phyloP scores from a whole-genome alignment of 92 coral and sea anemone species.

The Zoanthus sansibaricus region DNA sequence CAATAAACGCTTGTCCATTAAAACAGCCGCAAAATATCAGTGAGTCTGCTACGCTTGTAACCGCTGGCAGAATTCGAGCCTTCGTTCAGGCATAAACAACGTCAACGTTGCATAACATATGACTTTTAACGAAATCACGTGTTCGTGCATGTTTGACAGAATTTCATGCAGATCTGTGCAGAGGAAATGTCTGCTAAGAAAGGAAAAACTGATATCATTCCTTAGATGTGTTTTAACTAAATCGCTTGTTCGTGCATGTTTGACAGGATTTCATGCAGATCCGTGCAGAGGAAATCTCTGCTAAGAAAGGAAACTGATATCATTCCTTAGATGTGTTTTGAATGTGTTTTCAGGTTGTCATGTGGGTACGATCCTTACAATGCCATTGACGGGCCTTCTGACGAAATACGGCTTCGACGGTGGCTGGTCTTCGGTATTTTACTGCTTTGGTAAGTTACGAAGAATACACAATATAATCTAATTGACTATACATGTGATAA shows the following conservation, averaged over 20 bases:
- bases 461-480: neutral
- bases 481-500: neutral
- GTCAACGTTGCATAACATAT: no score
- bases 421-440: slow-evolving; percentile 96
- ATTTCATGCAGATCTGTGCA: no score
- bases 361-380: slow-evolving; percentile 91
- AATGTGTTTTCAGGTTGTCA: slow-evolving; percentile 76
- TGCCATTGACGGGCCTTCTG: slow-evolving; percentile 88
- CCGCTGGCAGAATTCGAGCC: no score
- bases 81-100: no score
- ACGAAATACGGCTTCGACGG: slow-evolving; percentile 95
- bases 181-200: neutral
- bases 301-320: neutral
- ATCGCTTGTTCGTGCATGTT: no score
- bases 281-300: neutral
- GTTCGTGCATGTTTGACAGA: no score
- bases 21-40: no score
- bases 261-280: no score
- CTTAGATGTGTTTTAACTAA: neutral
- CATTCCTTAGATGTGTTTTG: neutral
- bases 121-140: no score
- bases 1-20: no score
- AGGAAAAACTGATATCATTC: neutral
- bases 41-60: no score
- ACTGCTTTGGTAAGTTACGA: slow-evolving; percentile 84